These are phyloP conservation scores for Microtus ochrogaster DNA, from an alignment of 2,113 vertebrate genomes.

Conservation along the genomic window DNA sequence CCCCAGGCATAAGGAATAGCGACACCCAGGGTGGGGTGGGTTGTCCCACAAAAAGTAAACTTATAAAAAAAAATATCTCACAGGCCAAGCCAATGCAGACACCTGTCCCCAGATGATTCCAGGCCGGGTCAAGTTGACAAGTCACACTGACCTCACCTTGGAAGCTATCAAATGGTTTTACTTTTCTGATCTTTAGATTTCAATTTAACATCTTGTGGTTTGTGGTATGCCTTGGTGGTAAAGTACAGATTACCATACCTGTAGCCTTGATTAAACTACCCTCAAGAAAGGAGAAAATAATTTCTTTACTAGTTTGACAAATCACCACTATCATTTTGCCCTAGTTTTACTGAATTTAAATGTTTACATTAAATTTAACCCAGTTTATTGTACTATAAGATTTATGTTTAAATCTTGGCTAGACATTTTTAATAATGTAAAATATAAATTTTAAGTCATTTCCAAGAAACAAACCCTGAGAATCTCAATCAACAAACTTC, in stretches of 20 bases:
- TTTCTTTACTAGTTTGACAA: conserved; percentile 34
- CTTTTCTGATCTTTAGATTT: not conserved
- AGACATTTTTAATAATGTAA: not conserved
- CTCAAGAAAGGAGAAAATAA: not conserved
- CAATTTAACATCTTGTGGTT: not conserved
- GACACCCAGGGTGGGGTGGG: not conserved
- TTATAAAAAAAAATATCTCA: not conserved
- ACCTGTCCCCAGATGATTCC: not conserved
- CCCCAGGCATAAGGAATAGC: not conserved
- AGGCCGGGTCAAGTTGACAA: not conserved
- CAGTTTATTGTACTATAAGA: conserved; percentile 40
- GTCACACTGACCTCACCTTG: not conserved
- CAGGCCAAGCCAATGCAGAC: not conserved
- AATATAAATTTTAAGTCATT: conserved; percentile 34
- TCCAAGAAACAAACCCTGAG: conserved; percentile 13
- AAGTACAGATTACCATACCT: not conserved
- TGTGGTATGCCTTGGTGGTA: not conserved
- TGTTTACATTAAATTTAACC: conserved; percentile 17
- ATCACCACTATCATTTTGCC: not conserved
- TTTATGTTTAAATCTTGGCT: not conserved
- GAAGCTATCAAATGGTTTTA: not conserved
- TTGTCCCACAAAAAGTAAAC: not conserved
- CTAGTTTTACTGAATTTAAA: conserved; percentile 51
- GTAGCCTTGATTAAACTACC: not conserved
- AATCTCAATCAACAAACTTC: not conserved